phyloP scores from a whole-genome alignment of 1,140 invertebrate genomes.

The Sitodiplosis mosellana region DNA sequence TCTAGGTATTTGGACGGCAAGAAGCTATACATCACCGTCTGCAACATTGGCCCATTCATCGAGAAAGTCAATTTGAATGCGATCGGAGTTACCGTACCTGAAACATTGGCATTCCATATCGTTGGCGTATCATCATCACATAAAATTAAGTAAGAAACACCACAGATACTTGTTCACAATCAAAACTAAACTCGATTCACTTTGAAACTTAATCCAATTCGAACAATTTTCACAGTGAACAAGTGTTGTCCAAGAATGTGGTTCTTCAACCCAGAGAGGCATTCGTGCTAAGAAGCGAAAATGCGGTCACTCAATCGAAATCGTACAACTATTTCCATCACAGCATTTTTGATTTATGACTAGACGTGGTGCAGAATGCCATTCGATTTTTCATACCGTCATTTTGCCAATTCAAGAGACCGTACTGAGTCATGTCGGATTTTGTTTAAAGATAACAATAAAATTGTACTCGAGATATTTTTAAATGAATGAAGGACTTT shows the following conservation, averaged over 20 bases:
- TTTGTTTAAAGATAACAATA: too few relatives aligned
- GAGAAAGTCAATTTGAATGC: neutral
- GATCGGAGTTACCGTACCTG: neutral
- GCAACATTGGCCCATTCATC: neutral
- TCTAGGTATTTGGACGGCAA: neutral
- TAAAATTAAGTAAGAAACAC: neutral
- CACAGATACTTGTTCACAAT: too few relatives aligned
- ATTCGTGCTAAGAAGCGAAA: neutral
- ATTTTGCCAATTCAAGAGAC: too few relatives aligned
- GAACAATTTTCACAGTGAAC: neutral
- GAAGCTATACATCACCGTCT: neutral
- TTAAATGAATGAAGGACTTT: too few relatives aligned
- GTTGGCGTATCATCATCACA: neutral
- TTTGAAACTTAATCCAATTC: neutral
- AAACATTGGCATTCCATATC: neutral
- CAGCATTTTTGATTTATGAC: too few relatives aligned
- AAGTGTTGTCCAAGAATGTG: neutral
- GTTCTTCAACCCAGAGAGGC: neutral
- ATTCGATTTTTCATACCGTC: too few relatives aligned
- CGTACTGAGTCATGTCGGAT: too few relatives aligned
- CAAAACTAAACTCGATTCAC: neutral
- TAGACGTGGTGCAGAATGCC: too few relatives aligned
- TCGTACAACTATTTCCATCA: too few relatives aligned
- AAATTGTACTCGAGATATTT: too few relatives aligned
- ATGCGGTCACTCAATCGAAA: neutral